A percentile compares a stretch with the other conserved stretches of the same genome.
Evolutionary conservation across 2,797 vertebrate genomes (phyloP).

Genomic region (Loriculus beryllinus): DNA sequence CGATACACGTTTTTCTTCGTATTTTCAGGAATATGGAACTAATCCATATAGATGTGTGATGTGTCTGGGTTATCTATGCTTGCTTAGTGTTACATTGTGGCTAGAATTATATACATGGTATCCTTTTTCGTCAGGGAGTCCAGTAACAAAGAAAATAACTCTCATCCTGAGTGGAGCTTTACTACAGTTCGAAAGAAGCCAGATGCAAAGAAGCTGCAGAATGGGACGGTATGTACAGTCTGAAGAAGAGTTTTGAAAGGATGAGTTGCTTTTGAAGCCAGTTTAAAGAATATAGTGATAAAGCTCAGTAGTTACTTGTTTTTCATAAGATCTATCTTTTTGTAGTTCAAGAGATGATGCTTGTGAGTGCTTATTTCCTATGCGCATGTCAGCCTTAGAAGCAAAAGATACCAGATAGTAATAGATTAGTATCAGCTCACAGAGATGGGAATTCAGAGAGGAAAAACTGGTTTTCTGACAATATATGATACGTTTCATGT

Average conservation of each 20-base stretch:
- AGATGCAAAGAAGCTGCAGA: slow-evolving; percentile 84
- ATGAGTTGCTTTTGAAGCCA: not conserved
- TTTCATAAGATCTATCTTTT: not conserved
- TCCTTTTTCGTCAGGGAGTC: slow-evolving; percentile 79
- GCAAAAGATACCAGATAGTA: fast-evolving
- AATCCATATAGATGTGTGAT: not conserved
- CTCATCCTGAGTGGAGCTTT: slow-evolving; percentile 88
- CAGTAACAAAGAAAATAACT: slow-evolving; percentile 86
- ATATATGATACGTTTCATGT: not conserved
- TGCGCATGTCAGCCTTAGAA: not conserved
- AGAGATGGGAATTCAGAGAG: not conserved
- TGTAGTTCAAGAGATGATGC: not conserved
- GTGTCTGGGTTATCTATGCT: not conserved
- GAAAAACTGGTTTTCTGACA: not conserved
- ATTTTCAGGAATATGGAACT: not conserved
- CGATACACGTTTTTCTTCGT: not conserved
- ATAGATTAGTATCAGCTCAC: not conserved
- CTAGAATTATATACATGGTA: not conserved
- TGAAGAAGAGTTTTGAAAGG: not conserved
- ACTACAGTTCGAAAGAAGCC: slow-evolving; percentile 90
- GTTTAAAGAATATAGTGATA: not conserved
- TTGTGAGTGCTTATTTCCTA: not conserved
- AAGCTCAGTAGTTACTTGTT: not conserved
- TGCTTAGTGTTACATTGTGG: not conserved
- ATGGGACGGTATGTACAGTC: slow-evolving; percentile 80